These are phyloP conservation scores for Epistrophella euchroma DNA, from an alignment of 2,888 invertebrate species.

Conservation along the genomic window DNA sequence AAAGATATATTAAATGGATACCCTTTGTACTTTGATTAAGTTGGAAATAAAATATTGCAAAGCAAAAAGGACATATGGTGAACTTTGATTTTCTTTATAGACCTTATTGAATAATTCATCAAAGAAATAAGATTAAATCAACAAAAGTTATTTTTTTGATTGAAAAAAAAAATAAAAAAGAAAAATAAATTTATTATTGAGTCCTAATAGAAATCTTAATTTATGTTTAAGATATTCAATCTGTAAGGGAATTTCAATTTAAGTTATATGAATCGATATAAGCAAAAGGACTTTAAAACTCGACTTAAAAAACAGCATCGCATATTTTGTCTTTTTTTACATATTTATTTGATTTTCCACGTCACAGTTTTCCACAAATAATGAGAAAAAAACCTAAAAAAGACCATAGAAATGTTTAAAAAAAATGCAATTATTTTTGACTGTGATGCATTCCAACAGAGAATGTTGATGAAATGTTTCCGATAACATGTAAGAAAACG, in stretches of 20 bases:
- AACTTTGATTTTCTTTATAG: constrained; percentile 22
- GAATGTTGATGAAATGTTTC: no score
- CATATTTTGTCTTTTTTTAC: no score
- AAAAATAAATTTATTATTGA: neutral
- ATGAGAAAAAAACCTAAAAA: no score
- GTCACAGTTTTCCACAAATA: no score
- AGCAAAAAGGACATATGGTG: constrained; percentile 27
- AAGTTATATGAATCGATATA: neutral
- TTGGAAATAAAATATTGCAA: constrained; percentile 30
- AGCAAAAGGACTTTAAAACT: neutral
- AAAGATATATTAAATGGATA: constrained; percentile 22
- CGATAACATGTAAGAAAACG: no score
- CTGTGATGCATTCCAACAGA: no score
- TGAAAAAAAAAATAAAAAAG: neutral
- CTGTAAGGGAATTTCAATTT: neutral
- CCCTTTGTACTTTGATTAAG: constrained; percentile 24
- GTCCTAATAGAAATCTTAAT: neutral
- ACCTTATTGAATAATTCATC: constrained; percentile 33
- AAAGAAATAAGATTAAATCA: constrained; percentile 13
- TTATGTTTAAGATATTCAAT: constrained; percentile 6
- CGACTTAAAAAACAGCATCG: neutral
- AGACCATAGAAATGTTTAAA: no score
- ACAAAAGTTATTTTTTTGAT: constrained; percentile 14
- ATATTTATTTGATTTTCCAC: no score
- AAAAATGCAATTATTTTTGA: no score